Evolutionary conservation across 2,113 vertebrate genomes (phyloP), one percentile per base, ranked within the genome.

Genomic region (Rhinichthys klamathensis): DNA sequence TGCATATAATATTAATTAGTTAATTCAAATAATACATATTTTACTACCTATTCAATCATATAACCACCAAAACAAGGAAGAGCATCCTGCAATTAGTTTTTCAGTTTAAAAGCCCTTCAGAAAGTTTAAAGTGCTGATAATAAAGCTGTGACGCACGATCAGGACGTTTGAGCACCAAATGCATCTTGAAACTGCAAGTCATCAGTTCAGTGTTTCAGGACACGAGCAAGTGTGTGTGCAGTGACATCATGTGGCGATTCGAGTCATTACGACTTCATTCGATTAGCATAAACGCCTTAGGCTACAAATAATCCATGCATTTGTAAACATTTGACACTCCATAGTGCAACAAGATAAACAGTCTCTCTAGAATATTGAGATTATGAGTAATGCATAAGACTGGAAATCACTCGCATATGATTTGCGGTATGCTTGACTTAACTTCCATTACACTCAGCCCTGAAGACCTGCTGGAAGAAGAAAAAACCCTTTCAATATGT

Each of bases 171-270:
- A 51, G 51, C 51, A 6, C 51, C 16, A 56, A 8, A 65, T 4
- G 18, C 13, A 58, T 44, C 44, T 46, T 12, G 12, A 46, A 46
- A 18, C 51, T 54, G 51, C 51, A 54, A 56, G 18, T 21, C 73
- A 75, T 15, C 27, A 6, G 27, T 23, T 10, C 54, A 56, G 6
- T 54, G 51, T 2, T 5, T 30, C 6, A 2, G 54, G 54, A 56
- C 54, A 8, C 2, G 6, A 2, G 6, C 54, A 3, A 23, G 18
- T 77, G 72, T 25, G 82, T 49, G n/a, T 82, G 88, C 44, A 82
- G 61, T 89, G 88, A 89, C 88, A 84, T 74, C 88, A 41, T 82
- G 88, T 87, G 88, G 88, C 15, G 73, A 67, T 73, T 27, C 15
- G 9, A 51, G 70, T 73, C 77, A 82, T 82, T 73, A 69, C 79